Conservation (phyloP, 2,888 invertebrate species). For the Opisthograptis luteolata region DNA sequence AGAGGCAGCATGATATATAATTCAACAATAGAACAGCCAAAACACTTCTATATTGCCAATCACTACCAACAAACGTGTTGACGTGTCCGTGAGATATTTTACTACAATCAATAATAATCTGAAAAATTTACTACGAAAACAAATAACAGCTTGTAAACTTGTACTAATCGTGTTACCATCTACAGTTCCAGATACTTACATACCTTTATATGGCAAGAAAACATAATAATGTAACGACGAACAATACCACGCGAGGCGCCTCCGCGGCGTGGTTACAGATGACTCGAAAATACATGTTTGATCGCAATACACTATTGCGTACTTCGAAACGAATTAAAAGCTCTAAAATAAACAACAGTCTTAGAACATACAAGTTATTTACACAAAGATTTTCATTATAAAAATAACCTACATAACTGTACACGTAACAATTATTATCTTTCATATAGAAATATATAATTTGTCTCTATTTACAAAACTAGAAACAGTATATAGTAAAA, state of each 20-base stretch:
- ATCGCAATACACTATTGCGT: conserved; percentile 60
- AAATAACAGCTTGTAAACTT: conserved; percentile 34
- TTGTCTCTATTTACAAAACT: conserved; percentile 76
- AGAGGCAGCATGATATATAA: no score
- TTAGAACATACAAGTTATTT: conserved; percentile 81
- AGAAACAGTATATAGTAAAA: conserved; percentile 76
- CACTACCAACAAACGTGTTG: conserved; percentile 20
- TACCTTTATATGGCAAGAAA: conserved; percentile 52
- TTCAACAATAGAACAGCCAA: conserved; percentile 19
- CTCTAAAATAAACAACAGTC: conserved; percentile 83
- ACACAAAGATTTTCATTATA: conserved; percentile 75
- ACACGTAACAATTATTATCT: conserved; percentile 75
- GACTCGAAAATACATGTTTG: conserved; percentile 81
- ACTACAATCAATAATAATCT: conserved; percentile 8
- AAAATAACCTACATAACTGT: conserved; percentile 83
- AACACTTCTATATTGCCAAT: conserved; percentile 24
- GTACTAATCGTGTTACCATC: conserved; percentile 47
- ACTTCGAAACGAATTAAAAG: conserved; percentile 79
- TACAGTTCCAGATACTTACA: conserved; percentile 35
- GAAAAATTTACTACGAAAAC: conserved; percentile 14
- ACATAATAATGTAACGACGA: conserved; percentile 31
- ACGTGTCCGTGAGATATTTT: conserved; percentile 9
- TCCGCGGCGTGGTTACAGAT: conserved; percentile 51
- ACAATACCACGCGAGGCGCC: conserved; percentile 34
- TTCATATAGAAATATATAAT: conserved; percentile 80